Percentiles rank a stretch among this genome's conserved stretches.
Evolutionary conservation across 2,888 invertebrate species (phyloP).

Genomic region (Eupithecia centaureata): DNA sequence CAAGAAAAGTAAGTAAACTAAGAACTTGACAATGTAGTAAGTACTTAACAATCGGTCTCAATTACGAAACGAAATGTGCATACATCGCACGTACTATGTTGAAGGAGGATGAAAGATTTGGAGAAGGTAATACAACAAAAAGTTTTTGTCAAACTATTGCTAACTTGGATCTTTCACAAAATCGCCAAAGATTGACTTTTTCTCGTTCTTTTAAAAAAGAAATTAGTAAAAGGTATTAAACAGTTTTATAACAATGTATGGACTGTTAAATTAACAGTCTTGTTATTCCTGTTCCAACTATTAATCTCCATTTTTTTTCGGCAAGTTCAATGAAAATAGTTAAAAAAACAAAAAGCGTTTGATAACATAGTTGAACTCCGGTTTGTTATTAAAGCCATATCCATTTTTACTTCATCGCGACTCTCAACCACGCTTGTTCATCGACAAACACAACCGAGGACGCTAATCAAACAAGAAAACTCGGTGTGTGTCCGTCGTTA

Average conservation of each 20-base stretch:
- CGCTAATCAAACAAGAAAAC: constrained; percentile 70
- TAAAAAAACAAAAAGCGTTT: neutral
- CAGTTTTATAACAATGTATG: too few species aligned
- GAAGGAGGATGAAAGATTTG: constrained; percentile 39
- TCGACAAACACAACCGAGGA: constrained; percentile 62
- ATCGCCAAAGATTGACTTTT: neutral
- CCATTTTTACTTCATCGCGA: constrained; percentile 40
- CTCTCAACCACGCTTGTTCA: constrained; percentile 48
- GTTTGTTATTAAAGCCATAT: constrained; percentile 32
- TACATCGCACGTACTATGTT: constrained; percentile 46
- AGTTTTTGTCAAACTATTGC: neutral
- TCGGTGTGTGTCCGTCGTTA: constrained; percentile 63
- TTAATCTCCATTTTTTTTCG: neutral
- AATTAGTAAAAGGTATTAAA: too few species aligned
- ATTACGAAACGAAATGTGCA: constrained; percentile 65
- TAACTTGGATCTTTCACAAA: neutral
- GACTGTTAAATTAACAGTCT: too few species aligned
- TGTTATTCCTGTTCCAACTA: too few species aligned
- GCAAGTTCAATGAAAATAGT: neutral
- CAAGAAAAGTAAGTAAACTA: constrained; percentile 48
- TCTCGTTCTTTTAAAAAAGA: neutral
- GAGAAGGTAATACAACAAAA: constrained; percentile 28
- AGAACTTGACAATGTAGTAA: constrained; percentile 53
- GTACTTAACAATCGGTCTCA: constrained; percentile 62
- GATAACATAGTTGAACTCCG: neutral